phyloP scores from a whole-genome alignment of 2,797 vertebrate genomes.

The Cuniculus paca region DNA sequence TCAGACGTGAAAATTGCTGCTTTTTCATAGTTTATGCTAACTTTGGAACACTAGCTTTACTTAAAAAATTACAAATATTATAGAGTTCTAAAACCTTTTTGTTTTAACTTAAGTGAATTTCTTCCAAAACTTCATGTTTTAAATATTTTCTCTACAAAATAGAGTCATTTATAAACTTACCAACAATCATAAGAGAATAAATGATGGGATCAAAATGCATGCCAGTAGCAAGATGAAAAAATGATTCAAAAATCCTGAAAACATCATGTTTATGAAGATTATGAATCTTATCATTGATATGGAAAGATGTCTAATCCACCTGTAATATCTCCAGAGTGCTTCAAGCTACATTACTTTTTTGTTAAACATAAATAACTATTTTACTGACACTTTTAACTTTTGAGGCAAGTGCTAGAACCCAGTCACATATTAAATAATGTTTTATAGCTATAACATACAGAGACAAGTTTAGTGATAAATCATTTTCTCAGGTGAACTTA shows the following conservation, averaged over 20 bases:
- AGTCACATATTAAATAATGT: conserved; percentile 41
- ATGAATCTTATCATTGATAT: neutral
- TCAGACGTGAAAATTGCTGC: neutral
- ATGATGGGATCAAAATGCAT: neutral
- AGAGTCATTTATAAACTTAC: neutral
- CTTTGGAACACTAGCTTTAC: neutral
- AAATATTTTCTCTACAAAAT: conserved; percentile 5
- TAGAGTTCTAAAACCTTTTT: neutral
- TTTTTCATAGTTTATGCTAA: neutral
- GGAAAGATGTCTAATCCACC: neutral
- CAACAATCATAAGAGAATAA: neutral
- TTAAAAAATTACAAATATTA: neutral
- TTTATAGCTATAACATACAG: conserved; percentile 32
- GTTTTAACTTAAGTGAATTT: neutral
- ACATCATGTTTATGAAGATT: neutral
- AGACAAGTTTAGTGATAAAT: conserved; percentile 53
- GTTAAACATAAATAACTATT: conserved; percentile 55
- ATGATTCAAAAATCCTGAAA: neutral
- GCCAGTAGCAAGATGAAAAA: neutral
- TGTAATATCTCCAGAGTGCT: neutral
- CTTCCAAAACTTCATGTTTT: neutral
- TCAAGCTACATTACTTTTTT: conserved; percentile 44
- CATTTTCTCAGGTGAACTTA: conserved; percentile 1
- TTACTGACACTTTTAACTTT: conserved; percentile 44
- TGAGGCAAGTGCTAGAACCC: neutral